Evolutionary conservation across 2,113 vertebrate species (phyloP), one percentile per base, ranked within the genome.

Genomic region (Ornithorhynchus anatinus): DNA sequence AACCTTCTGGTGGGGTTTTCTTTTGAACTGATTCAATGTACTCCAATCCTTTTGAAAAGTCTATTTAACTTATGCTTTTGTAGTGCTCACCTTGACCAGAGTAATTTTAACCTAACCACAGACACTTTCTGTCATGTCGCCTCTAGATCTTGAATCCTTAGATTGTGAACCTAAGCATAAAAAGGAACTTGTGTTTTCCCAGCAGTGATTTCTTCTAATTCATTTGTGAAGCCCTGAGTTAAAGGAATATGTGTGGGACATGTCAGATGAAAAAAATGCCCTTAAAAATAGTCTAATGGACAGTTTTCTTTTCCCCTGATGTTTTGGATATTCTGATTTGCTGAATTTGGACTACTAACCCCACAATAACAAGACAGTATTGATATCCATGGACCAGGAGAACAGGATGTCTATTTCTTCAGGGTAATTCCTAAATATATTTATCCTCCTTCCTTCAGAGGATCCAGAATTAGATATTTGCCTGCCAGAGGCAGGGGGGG

Each of bases 1-100:
- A 86, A 81, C 84, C 86, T 61, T 75, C 86, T 73, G 61, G 58
- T 54, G 65, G 80, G 59, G 47, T 78, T 85, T 81, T 57, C 29
- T 67, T 90, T 86, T 83, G 72, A 84, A 66, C 69, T 56, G 8
- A 58, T 40, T 83, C 60, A 62, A 37, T 70, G 59, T 75, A 77
- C 52, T 75, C 75, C 39, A 79, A 81, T 87, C 79, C 79, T 72
- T 88, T 81, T 75, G 60, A 80, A n/a, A 82, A 85, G 81, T 78
- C 82, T 80, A 76, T 77, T 85, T 42, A 63, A 71, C n/a, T 74
- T 61, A 66, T 5, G 71, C 77, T 85, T 72, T 79, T 61, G 76
- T 59, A 79, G 38, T 59, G 73, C 42, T 87, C 64, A 81, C 63
- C 54, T 76, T 71, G 51, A 54, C 59, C 82, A 6, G 10, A 29